These are phyloP conservation scores for Drosophila ambigua DNA, from an alignment of 1,140 invertebrate species.

Conservation along the genomic window DNA sequence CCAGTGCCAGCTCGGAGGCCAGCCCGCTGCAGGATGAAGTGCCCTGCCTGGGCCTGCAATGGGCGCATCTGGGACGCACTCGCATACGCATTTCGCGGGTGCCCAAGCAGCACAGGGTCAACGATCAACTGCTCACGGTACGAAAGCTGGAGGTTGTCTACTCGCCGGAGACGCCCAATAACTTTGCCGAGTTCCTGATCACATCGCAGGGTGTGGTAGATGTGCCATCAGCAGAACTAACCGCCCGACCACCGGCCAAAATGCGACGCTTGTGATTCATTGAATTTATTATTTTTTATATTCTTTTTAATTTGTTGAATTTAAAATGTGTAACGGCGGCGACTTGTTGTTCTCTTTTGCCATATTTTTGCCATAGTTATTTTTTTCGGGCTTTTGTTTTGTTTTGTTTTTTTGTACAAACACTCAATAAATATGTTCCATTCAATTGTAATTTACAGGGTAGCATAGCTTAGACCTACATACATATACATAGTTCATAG, in stretches of 20 bases:
- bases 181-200: slow-evolving; percentile 78
- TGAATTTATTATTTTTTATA: slow-evolving; percentile 56
- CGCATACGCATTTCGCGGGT: slow-evolving; percentile 86
- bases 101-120: slow-evolving; percentile 64
- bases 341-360: slow-evolving; percentile 16
- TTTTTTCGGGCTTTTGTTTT: slow-evolving; percentile 27
- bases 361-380: slow-evolving; percentile 6
- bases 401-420: slow-evolving; percentile 55
- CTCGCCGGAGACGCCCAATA: slow-evolving; percentile 82
- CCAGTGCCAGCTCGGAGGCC: slow-evolving; percentile 37
- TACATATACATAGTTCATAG: slow-evolving; percentile 35
- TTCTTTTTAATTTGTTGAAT: slow-evolving; percentile 56
- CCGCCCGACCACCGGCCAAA: slow-evolving; percentile 17
- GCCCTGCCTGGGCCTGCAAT: slow-evolving; percentile 88
- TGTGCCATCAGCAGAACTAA: slow-evolving; percentile 23
- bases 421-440: slow-evolving; percentile 53
- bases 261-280: slow-evolving; percentile 38
- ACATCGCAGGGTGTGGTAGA: slow-evolving; percentile 64
- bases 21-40: slow-evolving; percentile 69
- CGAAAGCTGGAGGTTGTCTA: slow-evolving; percentile 83
- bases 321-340: slow-evolving; percentile 60
- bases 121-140: slow-evolving; percentile 60
- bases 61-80: slow-evolving; percentile 88
- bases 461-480: slow-evolving; percentile 35
- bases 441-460: slow-evolving; percentile 43